These are phyloP conservation scores for Palythoa grandiflora DNA, from an alignment of 92 coral and sea anemone species.

Conservation along the genomic window DNA sequence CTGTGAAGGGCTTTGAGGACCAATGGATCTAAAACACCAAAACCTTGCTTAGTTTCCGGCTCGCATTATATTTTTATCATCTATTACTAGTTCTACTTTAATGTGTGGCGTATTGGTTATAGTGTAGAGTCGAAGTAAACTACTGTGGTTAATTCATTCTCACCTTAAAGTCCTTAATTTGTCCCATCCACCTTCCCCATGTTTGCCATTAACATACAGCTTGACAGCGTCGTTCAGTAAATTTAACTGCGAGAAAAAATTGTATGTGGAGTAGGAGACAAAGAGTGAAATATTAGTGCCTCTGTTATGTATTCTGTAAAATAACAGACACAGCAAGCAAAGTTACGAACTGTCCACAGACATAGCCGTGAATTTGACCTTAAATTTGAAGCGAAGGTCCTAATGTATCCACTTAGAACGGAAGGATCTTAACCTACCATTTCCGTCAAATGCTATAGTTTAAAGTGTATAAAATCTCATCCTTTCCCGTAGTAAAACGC, in stretches of 20 bases:
- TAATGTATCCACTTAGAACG: background rate
- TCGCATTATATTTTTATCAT: no score
- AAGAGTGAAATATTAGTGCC: constrained; percentile 23
- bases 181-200: constrained; percentile 62
- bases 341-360: background rate
- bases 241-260: constrained; percentile 41
- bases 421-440: background rate
- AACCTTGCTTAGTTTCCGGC: no score
- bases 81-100: no score
- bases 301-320: constrained; percentile 3
- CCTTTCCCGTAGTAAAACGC: background rate
- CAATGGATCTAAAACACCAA: no score
- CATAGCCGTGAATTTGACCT: background rate
- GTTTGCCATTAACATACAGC: constrained; percentile 49
- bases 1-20: no score
- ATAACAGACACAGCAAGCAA: background rate
- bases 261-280: background rate
- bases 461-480: background rate
- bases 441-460: background rate
- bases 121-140: no score
- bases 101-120: no score
- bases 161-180: background rate
- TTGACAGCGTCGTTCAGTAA: constrained; percentile 56
- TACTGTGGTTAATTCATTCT: no score
- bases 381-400: background rate